These are phyloP conservation scores for Thamnophis elegans DNA, from an alignment of 2,797 vertebrate genomes.

Conservation along the genomic window DNA sequence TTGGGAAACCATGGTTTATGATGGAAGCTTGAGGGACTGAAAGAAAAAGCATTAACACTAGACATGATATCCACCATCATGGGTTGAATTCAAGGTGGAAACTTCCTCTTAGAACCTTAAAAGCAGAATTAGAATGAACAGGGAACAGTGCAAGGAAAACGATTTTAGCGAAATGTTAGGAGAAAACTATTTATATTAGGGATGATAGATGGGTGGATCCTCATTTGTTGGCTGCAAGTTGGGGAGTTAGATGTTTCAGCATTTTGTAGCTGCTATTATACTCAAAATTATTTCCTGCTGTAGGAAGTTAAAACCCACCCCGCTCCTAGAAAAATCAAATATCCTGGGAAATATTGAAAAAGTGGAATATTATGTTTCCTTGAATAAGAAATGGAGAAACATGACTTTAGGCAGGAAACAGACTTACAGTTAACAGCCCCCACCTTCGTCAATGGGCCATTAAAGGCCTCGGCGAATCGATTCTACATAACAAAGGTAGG, in stretches of 20 bases:
- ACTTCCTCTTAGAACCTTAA: neutral
- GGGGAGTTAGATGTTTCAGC: neutral
- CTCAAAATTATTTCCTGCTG: neutral
- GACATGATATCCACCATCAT: neutral
- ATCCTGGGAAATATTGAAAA: too few relatives aligned
- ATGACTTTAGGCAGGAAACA: too few relatives aligned
- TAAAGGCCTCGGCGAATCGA: too few relatives aligned
- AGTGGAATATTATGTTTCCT: too few relatives aligned
- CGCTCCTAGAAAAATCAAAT: too few relatives aligned
- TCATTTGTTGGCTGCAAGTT: neutral
- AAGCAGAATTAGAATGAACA: neutral
- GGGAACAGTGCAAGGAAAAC: neutral
- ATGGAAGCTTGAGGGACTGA: neutral
- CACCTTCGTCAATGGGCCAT: too few relatives aligned
- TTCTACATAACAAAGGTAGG: too few relatives aligned
- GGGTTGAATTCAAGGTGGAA: neutral
- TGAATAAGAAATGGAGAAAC: too few relatives aligned
- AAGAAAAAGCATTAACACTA: neutral
- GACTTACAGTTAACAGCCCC: too few relatives aligned
- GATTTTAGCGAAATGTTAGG: neutral
- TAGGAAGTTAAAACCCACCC: too few relatives aligned
- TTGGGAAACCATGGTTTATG: neutral
- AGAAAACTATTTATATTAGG: neutral
- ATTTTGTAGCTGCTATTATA: neutral
- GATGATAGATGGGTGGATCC: neutral